These are phyloP conservation scores for Frankliniella fusca DNA, from an alignment of 2,888 invertebrate genomes.

Conservation along the genomic window DNA sequence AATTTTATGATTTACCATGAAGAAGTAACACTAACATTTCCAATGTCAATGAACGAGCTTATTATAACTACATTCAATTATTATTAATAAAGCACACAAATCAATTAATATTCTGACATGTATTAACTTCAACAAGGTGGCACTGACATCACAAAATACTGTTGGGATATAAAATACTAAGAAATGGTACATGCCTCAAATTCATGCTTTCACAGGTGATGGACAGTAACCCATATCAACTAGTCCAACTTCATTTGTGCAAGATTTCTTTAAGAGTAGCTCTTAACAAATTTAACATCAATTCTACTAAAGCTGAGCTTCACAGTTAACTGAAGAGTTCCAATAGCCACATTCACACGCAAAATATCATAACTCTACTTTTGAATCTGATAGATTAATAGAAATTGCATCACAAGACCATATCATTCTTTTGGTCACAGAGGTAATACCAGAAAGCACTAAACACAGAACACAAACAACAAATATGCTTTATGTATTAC, in stretches of 20 bases:
- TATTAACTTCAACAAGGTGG: conserved; percentile 25
- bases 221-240: conserved; percentile 22
- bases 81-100: conserved; percentile 14
- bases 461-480: conserved; percentile 24
- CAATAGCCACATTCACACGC: conserved; percentile 26
- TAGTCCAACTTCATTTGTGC: conserved; percentile 17
- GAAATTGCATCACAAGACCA: conserved; percentile 25
- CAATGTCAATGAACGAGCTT: conserved; percentile 22
- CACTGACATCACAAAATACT: conserved; percentile 26
- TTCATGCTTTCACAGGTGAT: conserved; percentile 24
- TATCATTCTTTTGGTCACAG: conserved; percentile 21
- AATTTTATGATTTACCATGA: conserved; percentile 23
- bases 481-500: conserved; percentile 25
- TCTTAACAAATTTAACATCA: conserved; percentile 21
- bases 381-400: conserved; percentile 18
- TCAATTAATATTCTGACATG: conserved; percentile 25
- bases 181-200: conserved; percentile 26
- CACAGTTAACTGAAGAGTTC: conserved; percentile 16
- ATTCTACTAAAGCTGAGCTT: conserved; percentile 26
- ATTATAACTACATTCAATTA: conserved; percentile 17
- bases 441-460: conserved; percentile 26
- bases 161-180: conserved; percentile 25
- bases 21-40: conserved; percentile 24
- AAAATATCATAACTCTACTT: conserved; percentile 25
- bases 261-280: conserved; percentile 21